Evolutionary conservation across 2,797 vertebrate species (phyloP), one percentile per base, ranked within the genome.

Genomic region (Sparus aurata): DNA sequence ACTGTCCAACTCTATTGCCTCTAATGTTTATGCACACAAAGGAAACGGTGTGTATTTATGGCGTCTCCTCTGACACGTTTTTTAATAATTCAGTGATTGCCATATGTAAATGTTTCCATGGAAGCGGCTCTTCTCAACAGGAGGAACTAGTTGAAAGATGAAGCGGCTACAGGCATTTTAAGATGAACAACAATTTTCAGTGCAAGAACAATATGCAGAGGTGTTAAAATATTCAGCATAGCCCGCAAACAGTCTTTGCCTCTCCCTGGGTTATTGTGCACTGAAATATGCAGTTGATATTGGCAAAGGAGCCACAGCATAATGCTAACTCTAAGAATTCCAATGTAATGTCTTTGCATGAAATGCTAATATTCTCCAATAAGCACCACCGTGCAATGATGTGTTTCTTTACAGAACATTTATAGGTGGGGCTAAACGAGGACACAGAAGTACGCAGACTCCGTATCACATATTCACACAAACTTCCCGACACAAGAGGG

Each of bases 181-280:
- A 91, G 87, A 89, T 75, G 80, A 93, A 87, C 91, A 92, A 91
- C 88, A 90, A 83, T 90, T 89, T 89, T 91, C 61, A 69, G 80
- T 65, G 82, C 81, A 83, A 88, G 86, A 90, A 90, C 91, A 93
- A 94, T 93, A 92, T 90, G 86, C 93, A 94, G 89, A 88, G 80
- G 86, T 91, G 86, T 85, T 95, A 88, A 94, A 95, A 94, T 94
- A 95, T 95, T 94, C 88, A 95, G 71, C 64, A 91, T 71, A 78
- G 75, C 79, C 81, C 11, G 78, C 83, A 92, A 88, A 91, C 86
- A 83, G 72, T 77, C 84, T 84, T 63, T 55, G 77, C 62, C 78
- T 82, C 76, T 92, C 67, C 71, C 84, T 80, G 58, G 63, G 82
- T 91, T 93, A 92, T 88, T 92, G 87, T 85, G 77, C 63, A 65